phyloP scores from a whole-genome alignment of 2,797 vertebrate species.

The Rhinatrema bivittatum region DNA sequence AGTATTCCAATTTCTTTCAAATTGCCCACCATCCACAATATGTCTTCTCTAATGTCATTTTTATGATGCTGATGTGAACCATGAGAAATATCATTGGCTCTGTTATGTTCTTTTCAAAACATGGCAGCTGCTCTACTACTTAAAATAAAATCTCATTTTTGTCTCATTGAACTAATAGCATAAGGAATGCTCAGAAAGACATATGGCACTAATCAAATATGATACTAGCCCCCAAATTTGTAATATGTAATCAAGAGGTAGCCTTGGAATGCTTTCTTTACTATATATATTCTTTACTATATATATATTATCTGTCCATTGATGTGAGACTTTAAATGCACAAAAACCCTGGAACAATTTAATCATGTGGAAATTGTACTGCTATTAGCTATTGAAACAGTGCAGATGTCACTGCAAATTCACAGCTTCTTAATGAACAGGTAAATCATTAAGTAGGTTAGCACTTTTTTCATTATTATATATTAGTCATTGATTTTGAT shows the following conservation, averaged over 20 bases:
- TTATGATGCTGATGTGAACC: too few species aligned
- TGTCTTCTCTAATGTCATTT: too few species aligned
- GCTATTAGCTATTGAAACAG: constrained; percentile 18
- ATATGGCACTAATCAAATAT: constrained; percentile 63
- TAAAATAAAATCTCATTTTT: constrained; percentile 33
- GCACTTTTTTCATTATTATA: constrained; percentile 8
- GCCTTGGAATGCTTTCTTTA: constrained; percentile 13
- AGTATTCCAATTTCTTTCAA: too few species aligned
- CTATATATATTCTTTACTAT: constrained; percentile 24
- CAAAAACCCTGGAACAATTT: constrained; percentile 28
- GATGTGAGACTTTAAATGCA: constrained; percentile 45
- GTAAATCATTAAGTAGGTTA: constrained; percentile 1
- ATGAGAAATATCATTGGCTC: too few species aligned
- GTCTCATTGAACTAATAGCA: constrained; percentile 59
- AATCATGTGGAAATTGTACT: constrained; percentile 47
- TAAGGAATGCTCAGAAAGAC: constrained; percentile 52
- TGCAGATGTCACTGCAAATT: too few species aligned
- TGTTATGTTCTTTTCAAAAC: too few species aligned
- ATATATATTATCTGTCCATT: constrained; percentile 51
- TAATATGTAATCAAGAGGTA: constrained; percentile 44
- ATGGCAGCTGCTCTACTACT: too few species aligned
- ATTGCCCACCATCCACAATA: too few species aligned
- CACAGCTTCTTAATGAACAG: constrained; percentile 8
- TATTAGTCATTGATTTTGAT: neutral
- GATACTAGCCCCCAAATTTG: constrained; percentile 41